Percentiles rank a stretch among this genome's conserved stretches.
These are phyloP conservation scores for Drosophila differens DNA, from an alignment of 2,888 invertebrate species.

Conservation along the genomic window DNA sequence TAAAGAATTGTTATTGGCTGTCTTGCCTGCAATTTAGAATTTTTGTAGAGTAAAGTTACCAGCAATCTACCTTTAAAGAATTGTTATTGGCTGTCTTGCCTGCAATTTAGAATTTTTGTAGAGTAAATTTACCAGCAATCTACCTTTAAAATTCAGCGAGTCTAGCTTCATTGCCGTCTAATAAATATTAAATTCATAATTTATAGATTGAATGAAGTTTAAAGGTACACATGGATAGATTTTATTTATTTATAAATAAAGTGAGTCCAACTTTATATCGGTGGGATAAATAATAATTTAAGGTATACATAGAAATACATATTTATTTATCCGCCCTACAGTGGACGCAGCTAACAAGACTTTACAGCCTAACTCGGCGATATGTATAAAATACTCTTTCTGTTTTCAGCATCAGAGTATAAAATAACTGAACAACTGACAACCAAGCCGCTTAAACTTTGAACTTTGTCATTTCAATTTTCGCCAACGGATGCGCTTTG, in stretches of 20 bases:
- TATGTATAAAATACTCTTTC: not conserved
- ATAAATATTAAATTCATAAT: not conserved
- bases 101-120: not conserved
- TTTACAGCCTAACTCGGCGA: not conserved
- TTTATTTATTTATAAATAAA: not conserved
- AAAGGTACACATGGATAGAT: fast-evolving
- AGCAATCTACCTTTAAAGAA: not conserved
- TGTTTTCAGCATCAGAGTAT: not conserved
- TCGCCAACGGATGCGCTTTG: slow-evolving; percentile 82
- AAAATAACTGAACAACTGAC: slow-evolving; percentile 66
- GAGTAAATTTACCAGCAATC: not conserved
- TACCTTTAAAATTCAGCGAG: not conserved
- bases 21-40: not conserved
- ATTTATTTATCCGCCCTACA: not conserved
- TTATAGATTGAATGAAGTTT: not conserved
- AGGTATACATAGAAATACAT: not conserved
- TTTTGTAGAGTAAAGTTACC: not conserved
- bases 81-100: not conserved
- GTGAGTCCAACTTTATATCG: not conserved
- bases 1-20: not conserved
- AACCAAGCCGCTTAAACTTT: slow-evolving; percentile 84
- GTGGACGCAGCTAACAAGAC: not conserved
- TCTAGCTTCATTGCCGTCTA: not conserved
- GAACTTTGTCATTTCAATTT: slow-evolving; percentile 85
- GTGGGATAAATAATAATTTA: not conserved